Percentiles rank a stretch among this genome's conserved stretches.
Evolutionary conservation across 2,888 invertebrate genomes (phyloP).

Genomic region (Macrostomum cliftonense): DNA sequence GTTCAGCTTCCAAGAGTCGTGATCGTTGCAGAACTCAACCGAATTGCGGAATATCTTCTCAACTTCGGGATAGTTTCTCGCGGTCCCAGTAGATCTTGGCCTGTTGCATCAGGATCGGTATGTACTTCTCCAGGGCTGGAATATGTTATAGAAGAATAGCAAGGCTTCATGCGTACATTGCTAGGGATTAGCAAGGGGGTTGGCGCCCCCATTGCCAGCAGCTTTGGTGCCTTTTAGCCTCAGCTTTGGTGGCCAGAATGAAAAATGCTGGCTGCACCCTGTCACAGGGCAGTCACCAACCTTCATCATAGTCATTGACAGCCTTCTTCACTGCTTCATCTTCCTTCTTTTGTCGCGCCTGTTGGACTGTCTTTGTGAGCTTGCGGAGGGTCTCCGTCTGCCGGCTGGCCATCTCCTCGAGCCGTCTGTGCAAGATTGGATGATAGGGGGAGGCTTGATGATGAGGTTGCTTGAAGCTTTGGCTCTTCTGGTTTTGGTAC

Average conservation of each 20-base stretch:
- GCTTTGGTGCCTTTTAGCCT: no score
- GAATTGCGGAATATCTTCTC: constrained; percentile 89
- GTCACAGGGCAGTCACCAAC: constrained; percentile 21
- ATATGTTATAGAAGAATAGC: no score
- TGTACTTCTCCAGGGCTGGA: constrained; percentile 42
- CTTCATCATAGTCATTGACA: constrained; percentile 72
- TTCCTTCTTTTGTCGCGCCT: constrained; percentile 67
- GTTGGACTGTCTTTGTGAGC: constrained; percentile 74
- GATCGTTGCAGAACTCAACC: constrained; percentile 90
- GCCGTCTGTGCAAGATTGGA: constrained; percentile 58
- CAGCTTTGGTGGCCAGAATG: no score
- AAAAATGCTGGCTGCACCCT: no score
- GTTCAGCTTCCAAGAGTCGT: constrained; percentile 86
- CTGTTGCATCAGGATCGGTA: constrained; percentile 96
- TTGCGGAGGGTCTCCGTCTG: constrained; percentile 73
- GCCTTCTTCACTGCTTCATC: constrained; percentile 71
- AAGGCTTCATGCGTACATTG: no score
- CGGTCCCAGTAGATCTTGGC: constrained; percentile 96
- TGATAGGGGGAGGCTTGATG: no score
- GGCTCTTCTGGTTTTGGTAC: no score
- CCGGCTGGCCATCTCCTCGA: constrained; percentile 76
- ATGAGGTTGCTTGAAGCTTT: no score
- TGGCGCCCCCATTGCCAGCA: no score
- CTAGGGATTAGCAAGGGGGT: no score
- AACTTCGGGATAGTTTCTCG: constrained; percentile 54